Evolutionary conservation across 2,888 invertebrate genomes (phyloP).

Genomic region (Ichneumoninae sp.): DNA sequence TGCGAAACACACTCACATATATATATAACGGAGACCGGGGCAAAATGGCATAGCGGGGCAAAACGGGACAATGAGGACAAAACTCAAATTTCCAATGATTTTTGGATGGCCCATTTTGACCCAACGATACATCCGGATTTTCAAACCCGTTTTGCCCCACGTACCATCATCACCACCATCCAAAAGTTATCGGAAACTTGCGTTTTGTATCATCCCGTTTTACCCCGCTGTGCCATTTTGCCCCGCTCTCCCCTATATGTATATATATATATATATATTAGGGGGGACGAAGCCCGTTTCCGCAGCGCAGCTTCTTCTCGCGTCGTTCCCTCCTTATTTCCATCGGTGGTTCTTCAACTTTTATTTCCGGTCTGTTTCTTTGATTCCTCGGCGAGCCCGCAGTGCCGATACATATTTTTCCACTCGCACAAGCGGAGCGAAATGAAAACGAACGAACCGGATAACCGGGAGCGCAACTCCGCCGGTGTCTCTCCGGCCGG

Average conservation of each 20-base stretch:
- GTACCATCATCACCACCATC: no score
- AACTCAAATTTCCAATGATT: no score
- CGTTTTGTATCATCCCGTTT: no score
- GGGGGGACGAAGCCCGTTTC: neutral
- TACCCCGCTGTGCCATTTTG: no score
- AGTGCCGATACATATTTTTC: conserved; percentile 38
- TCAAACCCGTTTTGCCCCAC: no score
- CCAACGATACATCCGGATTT: no score
- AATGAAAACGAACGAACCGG: conserved; percentile 69
- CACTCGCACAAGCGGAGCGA: conserved; percentile 33
- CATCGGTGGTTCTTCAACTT: conserved; percentile 48
- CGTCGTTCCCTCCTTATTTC: conserved; percentile 28
- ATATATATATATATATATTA: neutral
- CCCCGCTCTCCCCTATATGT: neutral
- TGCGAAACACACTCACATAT: neutral
- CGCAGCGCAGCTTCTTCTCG: neutral
- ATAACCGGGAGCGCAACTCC: conserved; percentile 51
- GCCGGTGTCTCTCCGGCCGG: conserved; percentile 10
- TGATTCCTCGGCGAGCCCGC: conserved; percentile 42
- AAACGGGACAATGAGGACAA: no score
- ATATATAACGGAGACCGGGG: neutral
- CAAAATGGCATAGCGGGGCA: no score
- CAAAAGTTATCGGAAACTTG: no score
- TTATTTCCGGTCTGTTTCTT: conserved; percentile 65
- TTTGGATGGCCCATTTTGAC: no score